A percentile compares a stretch with the other conserved stretches of the same genome.
Evolutionary conservation across 2,113 vertebrate species (phyloP).

Genomic region (Athene cunicularia): DNA sequence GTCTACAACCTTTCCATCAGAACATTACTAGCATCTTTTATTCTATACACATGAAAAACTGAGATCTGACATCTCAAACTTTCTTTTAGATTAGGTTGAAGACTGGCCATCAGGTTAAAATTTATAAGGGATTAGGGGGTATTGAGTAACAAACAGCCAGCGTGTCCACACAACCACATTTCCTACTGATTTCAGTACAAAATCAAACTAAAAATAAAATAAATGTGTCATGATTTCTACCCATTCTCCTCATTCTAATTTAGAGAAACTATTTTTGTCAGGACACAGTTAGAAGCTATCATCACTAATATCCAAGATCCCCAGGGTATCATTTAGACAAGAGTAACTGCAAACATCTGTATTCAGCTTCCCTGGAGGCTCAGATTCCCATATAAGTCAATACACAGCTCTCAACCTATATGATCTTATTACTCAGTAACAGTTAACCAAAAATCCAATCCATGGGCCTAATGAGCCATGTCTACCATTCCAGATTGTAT

Average conservation of each 20-base stretch:
- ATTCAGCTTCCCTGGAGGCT: background rate
- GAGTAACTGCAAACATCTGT: background rate
- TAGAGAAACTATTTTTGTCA: constrained; percentile 8
- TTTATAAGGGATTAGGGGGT: background rate
- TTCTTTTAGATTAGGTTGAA: background rate
- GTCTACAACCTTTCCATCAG: background rate
- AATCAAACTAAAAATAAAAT: background rate
- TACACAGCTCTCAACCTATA: background rate
- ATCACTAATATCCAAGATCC: background rate
- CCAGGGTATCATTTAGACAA: background rate
- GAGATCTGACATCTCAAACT: background rate
- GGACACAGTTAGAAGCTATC: background rate
- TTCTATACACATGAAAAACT: background rate
- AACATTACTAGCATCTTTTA: background rate
- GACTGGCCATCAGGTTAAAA: background rate
- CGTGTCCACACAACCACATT: rapidly evolving
- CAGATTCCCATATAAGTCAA: background rate
- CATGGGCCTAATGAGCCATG: background rate
- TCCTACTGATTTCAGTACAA: background rate
- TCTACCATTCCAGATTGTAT: background rate
- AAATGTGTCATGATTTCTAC: background rate
- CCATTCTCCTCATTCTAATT: background rate
- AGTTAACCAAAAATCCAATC: background rate
- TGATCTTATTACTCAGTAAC: background rate
- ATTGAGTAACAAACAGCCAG: background rate